Conservation (phyloP, 2,888 invertebrate species). For the Cerastis rubricosa region DNA sequence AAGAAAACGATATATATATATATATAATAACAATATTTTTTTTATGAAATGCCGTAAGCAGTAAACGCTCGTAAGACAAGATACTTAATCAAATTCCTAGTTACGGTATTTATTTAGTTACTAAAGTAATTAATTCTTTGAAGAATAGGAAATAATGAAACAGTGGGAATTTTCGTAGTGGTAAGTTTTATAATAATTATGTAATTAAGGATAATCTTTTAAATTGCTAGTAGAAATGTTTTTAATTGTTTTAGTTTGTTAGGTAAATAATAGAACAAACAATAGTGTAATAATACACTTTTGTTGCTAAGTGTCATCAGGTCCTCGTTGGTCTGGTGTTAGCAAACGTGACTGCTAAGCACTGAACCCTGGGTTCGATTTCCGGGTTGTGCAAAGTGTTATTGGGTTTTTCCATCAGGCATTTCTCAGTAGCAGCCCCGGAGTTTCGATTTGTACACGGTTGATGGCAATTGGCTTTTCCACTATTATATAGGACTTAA, state of each 20-base stretch:
- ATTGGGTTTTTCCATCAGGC: no score
- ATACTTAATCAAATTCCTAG: no score
- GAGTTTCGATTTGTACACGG: no score
- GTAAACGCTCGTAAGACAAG: no score
- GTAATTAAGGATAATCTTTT: neutral
- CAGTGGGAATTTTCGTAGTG: neutral
- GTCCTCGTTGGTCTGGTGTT: no score
- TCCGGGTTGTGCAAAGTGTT: no score
- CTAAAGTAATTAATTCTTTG: neutral
- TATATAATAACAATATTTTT: neutral
- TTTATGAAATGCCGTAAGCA: no score
- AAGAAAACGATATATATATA: slow-evolving; percentile 45
- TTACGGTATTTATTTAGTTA: neutral
- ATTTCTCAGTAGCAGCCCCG: no score
- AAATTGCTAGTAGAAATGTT: slow-evolving; percentile 23
- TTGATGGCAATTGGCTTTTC: no score
- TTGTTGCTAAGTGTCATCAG: neutral
- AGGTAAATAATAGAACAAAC: neutral
- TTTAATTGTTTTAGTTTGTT: neutral
- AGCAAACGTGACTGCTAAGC: no score
- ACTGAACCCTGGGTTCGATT: no score
- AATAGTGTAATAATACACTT: neutral
- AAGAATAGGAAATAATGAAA: slow-evolving; percentile 20
- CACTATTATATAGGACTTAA: no score
- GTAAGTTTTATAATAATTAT: neutral